phyloP scores from a whole-genome alignment of 2,888 invertebrate species.

The Drosophila sordidapex region DNA sequence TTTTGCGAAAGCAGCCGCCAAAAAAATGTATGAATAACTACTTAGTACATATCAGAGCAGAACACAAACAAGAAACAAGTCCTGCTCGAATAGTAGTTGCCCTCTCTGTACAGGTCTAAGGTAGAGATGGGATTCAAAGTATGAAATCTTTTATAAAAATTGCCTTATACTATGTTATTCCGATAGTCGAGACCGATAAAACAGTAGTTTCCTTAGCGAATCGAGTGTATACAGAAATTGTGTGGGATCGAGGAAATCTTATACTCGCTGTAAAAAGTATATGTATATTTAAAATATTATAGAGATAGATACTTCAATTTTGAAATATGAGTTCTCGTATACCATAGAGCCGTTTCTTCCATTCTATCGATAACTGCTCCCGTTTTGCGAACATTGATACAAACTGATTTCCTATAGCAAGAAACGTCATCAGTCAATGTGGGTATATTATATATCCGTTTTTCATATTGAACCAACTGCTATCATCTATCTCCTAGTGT shows the following conservation, averaged over 20 bases:
- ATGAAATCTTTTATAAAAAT: background rate
- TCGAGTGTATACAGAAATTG: background rate
- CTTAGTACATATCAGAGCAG: constrained; percentile 7
- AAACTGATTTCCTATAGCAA: background rate
- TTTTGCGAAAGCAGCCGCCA: constrained; percentile 34
- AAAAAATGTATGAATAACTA: constrained; percentile 3
- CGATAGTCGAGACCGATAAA: background rate
- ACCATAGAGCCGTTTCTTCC: no score
- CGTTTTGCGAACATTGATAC: no score
- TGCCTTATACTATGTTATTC: background rate
- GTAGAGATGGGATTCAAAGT: background rate
- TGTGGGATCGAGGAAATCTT: background rate
- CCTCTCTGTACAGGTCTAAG: background rate
- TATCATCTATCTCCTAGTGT: no score
- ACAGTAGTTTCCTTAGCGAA: background rate
- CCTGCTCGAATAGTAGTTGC: constrained; percentile 1
- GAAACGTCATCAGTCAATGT: background rate
- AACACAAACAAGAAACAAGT: constrained; percentile 2
- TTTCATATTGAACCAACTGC: no score
- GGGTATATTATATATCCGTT: no score
- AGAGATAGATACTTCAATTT: background rate
- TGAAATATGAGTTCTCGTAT: background rate
- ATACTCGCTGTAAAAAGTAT: background rate
- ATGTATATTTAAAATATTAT: background rate
- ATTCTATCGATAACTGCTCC: no score